Evolutionary conservation across 2,797 vertebrate species (phyloP).

Genomic region (Alectoris magna): DNA sequence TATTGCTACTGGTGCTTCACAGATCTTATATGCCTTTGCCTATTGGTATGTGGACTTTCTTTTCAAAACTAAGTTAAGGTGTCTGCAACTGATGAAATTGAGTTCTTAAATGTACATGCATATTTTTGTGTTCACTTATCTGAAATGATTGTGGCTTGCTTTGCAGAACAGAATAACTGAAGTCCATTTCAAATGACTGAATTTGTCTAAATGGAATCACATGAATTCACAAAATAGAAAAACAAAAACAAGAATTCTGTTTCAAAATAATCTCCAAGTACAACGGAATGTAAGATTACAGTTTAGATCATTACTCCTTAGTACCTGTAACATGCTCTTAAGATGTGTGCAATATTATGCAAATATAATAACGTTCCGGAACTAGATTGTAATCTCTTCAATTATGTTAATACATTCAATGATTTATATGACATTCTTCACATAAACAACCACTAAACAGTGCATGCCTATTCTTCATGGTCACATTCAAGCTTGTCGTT

Average conservation of each 20-base stretch:
- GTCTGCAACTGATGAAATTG: neutral
- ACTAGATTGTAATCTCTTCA: neutral
- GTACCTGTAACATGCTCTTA: neutral
- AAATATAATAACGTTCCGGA: neutral
- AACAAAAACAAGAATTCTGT: neutral
- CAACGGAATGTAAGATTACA: neutral
- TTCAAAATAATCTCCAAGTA: neutral
- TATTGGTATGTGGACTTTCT: neutral
- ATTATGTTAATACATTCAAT: neutral
- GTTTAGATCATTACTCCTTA: neutral
- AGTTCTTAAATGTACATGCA: neutral
- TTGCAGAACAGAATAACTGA: neutral
- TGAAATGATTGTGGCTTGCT: neutral
- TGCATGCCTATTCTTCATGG: neutral
- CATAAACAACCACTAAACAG: constrained; percentile 19
- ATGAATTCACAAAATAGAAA: neutral
- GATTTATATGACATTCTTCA: neutral
- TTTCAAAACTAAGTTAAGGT: neutral
- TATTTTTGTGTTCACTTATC: neutral
- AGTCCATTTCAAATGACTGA: neutral
- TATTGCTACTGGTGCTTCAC: neutral
- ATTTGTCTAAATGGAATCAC: neutral
- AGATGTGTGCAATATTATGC: neutral
- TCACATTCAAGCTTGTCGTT: constrained; percentile 1
- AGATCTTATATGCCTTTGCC: neutral